A percentile compares a stretch with the other conserved stretches of the same genome.
Conservation (phyloP, 2,113 vertebrate genomes). For the Recurvirostra avosetta region DNA sequence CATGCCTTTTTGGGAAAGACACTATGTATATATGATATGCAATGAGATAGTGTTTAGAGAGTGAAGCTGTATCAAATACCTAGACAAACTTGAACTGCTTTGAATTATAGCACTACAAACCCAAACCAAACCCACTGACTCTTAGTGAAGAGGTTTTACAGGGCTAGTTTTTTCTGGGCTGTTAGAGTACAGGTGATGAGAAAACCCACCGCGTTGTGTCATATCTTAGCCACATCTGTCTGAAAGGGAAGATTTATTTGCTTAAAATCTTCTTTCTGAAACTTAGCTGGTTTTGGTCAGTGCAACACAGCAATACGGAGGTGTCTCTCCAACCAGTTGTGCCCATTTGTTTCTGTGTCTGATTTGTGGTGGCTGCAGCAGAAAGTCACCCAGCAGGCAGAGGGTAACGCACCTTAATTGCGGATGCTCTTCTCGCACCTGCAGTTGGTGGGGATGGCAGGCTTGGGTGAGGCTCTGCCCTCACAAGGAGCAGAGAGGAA, state of each 20-base stretch:
- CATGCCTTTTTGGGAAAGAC: not conserved
- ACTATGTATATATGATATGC: not conserved
- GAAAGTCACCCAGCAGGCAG: not conserved
- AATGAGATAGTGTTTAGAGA: not conserved
- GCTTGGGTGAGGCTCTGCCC: not conserved
- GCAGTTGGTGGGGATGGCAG: not conserved
- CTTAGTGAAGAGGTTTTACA: not conserved
- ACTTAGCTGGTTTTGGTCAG: not conserved
- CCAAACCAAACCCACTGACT: not conserved
- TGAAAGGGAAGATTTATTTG: not conserved
- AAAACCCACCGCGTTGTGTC: not conserved
- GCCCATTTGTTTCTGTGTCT: not conserved
- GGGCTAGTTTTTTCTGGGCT: not conserved
- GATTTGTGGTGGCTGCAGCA: not conserved
- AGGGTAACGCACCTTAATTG: not conserved
- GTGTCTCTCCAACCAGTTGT: accelerated
- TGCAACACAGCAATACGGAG: not conserved
- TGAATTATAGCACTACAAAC: not conserved
- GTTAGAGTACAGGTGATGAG: not conserved
- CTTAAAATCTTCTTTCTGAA: not conserved
- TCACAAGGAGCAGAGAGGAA: not conserved
- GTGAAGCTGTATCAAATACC: not conserved
- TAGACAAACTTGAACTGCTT: not conserved
- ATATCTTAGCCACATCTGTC: not conserved
- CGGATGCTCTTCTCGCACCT: accelerated